Percentiles rank a stretch among this genome's conserved stretches.
phyloP scores from a whole-genome alignment of 2,888 invertebrate species.

The Tenodera sinensis region DNA sequence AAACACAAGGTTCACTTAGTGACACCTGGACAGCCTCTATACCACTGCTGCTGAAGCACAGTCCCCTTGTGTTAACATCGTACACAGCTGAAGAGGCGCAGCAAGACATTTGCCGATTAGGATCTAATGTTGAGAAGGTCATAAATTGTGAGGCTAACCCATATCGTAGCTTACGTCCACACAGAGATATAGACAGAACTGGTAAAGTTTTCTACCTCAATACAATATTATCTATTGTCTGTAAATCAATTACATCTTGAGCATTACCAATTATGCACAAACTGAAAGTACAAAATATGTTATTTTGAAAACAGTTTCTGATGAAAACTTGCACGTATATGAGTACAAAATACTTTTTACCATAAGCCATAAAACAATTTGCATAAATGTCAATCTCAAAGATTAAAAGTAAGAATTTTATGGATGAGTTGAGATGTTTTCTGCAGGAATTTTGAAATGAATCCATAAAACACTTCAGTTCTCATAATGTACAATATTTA shows the following conservation, averaged over 20 bases:
- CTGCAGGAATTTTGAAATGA: too few species aligned
- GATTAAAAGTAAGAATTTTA: too few species aligned
- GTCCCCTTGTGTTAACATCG: background rate
- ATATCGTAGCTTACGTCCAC: background rate
- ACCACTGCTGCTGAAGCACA: background rate
- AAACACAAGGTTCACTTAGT: background rate
- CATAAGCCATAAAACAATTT: too few species aligned
- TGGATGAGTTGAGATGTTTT: too few species aligned
- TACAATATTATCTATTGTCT: background rate
- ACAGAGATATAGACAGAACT: background rate
- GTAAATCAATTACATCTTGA: background rate
- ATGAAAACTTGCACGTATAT: too few species aligned
- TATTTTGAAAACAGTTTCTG: too few species aligned
- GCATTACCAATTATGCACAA: background rate
- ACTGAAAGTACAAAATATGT: background rate
- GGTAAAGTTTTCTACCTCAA: background rate
- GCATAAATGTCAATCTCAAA: too few species aligned
- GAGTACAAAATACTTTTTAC: too few species aligned
- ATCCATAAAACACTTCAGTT: too few species aligned
- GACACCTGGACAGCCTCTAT: background rate
- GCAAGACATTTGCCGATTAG: background rate
- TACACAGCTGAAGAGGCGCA: background rate
- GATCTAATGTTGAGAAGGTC: background rate
- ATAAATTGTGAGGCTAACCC: background rate
- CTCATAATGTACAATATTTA: too few species aligned